Evolutionary conservation across 2,113 vertebrate genomes (phyloP).

Genomic region (Rhinolophus ferrumequinum): DNA sequence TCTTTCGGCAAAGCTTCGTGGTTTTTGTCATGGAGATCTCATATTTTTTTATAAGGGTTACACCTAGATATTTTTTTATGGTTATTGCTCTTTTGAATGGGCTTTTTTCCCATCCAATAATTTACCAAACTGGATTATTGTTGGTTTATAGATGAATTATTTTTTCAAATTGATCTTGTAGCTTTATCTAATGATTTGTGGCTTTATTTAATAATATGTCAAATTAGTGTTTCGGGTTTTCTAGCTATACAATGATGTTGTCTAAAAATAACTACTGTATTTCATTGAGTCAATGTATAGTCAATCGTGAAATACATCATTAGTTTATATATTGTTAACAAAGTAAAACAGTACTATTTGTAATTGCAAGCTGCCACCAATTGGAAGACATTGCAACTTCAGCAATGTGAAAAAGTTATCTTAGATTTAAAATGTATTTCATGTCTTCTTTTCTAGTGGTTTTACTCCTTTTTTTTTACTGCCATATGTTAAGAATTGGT

Average conservation of each 20-base stretch:
- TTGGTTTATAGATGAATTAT: not conserved
- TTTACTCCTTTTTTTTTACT: not conserved
- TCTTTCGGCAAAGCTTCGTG: not conserved
- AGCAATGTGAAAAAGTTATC: not conserved
- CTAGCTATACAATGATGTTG: not conserved
- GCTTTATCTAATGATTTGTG: not conserved
- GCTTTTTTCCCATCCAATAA: not conserved
- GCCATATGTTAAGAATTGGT: not conserved
- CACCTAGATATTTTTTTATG: not conserved
- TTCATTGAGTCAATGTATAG: not conserved
- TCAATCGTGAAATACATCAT: not conserved
- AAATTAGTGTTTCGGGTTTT: not conserved
- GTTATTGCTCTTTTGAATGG: not conserved
- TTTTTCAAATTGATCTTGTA: not conserved
- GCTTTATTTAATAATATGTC: not conserved
- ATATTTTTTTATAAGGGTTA: not conserved
- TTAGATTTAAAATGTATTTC: not conserved
- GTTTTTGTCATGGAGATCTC: not conserved
- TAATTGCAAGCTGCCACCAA: not conserved
- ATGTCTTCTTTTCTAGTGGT: not conserved
- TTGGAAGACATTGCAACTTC: not conserved
- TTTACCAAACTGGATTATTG: not conserved
- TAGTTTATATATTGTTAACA: not conserved
- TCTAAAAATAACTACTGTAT: not conserved
- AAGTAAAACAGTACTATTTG: not conserved